These are phyloP conservation scores for Phaenicophaeus curvirostris DNA, from an alignment of 2,797 vertebrate genomes.

Conservation along the genomic window DNA sequence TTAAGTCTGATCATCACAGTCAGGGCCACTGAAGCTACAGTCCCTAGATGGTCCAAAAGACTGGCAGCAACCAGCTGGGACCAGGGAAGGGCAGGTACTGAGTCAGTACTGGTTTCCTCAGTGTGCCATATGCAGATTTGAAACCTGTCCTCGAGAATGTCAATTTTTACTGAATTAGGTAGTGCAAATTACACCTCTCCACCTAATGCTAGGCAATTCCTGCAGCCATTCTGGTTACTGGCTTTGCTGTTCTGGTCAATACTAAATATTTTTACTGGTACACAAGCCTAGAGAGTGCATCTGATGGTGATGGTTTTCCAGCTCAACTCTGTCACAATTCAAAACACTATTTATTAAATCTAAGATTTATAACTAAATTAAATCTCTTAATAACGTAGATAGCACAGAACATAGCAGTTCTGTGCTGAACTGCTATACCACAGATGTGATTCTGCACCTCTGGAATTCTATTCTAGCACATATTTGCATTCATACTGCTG, in stretches of 20 bases:
- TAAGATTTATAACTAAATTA: background rate
- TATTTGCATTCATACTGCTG: background rate
- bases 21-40: background rate
- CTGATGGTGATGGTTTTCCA: background rate
- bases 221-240: background rate
- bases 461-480: background rate
- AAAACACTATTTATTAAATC: background rate
- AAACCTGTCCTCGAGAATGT: background rate
- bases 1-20: background rate
- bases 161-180: background rate
- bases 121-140: background rate
- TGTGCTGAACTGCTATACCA: background rate
- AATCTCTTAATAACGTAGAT: background rate
- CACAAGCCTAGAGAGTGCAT: background rate
- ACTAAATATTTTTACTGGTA: background rate
- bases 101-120: background rate
- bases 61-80: background rate
- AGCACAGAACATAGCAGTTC: background rate
- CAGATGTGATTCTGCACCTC: background rate
- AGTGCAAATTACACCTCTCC: background rate
- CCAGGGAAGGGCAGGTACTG: background rate
- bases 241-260: background rate
- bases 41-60: background rate
- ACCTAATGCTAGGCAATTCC: background rate
- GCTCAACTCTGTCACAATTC: background rate